Evolutionary conservation across 2,113 vertebrate genomes (phyloP).

Genomic region (Okapia johnstoni): DNA sequence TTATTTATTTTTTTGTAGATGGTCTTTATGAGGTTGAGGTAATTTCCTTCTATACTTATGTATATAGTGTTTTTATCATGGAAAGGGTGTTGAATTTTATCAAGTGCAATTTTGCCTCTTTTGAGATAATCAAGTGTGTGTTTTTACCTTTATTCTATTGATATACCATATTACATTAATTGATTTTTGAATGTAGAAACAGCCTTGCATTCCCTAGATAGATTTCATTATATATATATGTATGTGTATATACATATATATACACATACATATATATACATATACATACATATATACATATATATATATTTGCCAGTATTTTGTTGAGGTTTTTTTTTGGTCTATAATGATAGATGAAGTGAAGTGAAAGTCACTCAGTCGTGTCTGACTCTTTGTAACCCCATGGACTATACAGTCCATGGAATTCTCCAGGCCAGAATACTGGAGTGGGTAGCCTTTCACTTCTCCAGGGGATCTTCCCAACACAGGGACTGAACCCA

Average conservation of each 20-base stretch:
- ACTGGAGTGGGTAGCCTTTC: background rate
- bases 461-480: background rate
- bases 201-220: background rate
- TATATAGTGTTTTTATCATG: background rate
- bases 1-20: background rate
- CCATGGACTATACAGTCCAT: background rate
- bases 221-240: background rate
- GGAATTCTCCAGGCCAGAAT: background rate
- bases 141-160: background rate
- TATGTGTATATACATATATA: no score
- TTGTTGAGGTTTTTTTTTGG: background rate
- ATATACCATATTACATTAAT: background rate
- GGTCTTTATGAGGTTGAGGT: background rate
- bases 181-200: background rate
- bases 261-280: no score
- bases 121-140: background rate
- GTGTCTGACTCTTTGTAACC: background rate
- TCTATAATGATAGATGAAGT: background rate
- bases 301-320: background rate
- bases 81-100: background rate
- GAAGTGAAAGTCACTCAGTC: background rate
- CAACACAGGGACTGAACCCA: background rate
- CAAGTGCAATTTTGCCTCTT: background rate
- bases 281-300: no score
- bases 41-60: background rate